A percentile compares a stretch with the other conserved stretches of the same genome.
Evolutionary conservation across 1,140 invertebrate species (phyloP).

Genomic region (Pemphigus obesinymphae): DNA sequence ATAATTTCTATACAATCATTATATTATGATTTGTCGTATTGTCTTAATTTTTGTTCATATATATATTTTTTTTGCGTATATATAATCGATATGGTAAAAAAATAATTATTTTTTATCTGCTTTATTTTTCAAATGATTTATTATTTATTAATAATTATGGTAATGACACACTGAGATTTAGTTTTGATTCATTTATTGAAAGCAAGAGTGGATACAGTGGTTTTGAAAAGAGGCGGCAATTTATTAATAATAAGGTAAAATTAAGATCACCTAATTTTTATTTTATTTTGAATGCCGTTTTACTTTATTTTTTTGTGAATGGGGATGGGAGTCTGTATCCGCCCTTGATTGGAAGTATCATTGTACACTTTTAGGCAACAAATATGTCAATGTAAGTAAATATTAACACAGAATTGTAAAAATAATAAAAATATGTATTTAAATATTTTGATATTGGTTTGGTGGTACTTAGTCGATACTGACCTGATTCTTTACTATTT

Average conservation of each 20-base stretch:
- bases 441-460: background rate
- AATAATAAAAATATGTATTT: constrained; percentile 3
- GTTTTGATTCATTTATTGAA: background rate
- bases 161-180: background rate
- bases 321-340: too few species aligned
- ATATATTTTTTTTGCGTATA: background rate
- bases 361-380: background rate
- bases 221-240: too few species aligned
- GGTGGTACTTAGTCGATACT: background rate
- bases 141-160: constrained; percentile 20
- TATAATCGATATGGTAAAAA: background rate
- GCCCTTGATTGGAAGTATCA: too few species aligned
- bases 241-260: too few species aligned
- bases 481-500: constrained; percentile 8
- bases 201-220: too few species aligned
- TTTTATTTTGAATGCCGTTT: too few species aligned
- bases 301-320: too few species aligned
- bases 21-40: constrained; percentile 9
- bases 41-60: background rate
- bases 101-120: background rate
- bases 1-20: constrained; percentile 8
- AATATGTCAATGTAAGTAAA: constrained; percentile 1
- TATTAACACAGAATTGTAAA: constrained; percentile 14
- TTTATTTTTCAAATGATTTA: constrained; percentile 12
- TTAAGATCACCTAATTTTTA: too few species aligned